These are phyloP conservation scores for Panurus biarmicus DNA, from an alignment of 2,113 vertebrate species.

Conservation along the genomic window DNA sequence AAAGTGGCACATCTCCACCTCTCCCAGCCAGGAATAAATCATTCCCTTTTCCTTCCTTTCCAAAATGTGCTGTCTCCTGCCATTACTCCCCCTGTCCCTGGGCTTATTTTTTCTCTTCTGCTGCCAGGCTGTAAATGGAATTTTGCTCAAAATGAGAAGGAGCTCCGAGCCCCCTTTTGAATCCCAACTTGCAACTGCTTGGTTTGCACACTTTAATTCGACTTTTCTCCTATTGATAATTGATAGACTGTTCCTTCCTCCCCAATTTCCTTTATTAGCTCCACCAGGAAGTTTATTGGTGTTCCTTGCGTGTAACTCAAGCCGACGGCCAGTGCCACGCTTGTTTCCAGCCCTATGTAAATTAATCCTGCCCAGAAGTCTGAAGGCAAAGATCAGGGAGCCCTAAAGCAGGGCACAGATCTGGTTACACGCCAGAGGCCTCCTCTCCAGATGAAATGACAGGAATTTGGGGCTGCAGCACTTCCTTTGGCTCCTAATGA, in stretches of 20 bases:
- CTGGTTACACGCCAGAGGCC: slow-evolving; percentile 61
- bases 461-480: slow-evolving; percentile 43
- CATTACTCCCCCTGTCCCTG: background rate
- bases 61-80: background rate
- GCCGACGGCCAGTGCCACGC: slow-evolving; percentile 34
- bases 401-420: slow-evolving; percentile 54
- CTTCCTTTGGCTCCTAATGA: slow-evolving; percentile 54
- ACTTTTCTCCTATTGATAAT: slow-evolving; percentile 63
- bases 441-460: slow-evolving; percentile 55
- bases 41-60: background rate
- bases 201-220: slow-evolving; percentile 41
- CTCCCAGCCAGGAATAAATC: background rate
- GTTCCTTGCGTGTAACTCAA: slow-evolving; percentile 67
- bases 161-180: background rate
- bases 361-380: slow-evolving; percentile 68
- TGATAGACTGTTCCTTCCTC: slow-evolving; percentile 72
- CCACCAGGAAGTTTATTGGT: slow-evolving; percentile 70
- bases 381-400: slow-evolving; percentile 61
- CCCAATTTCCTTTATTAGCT: slow-evolving; percentile 73
- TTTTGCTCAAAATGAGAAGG: background rate
- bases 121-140: background rate
- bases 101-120: background rate
- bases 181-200: background rate
- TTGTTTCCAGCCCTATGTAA: slow-evolving; percentile 63
- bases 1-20: background rate